Evolutionary conservation across 2,888 invertebrate species (phyloP), one percentile per base, ranked within the genome.

Genomic region (Lithophane socia): DNA sequence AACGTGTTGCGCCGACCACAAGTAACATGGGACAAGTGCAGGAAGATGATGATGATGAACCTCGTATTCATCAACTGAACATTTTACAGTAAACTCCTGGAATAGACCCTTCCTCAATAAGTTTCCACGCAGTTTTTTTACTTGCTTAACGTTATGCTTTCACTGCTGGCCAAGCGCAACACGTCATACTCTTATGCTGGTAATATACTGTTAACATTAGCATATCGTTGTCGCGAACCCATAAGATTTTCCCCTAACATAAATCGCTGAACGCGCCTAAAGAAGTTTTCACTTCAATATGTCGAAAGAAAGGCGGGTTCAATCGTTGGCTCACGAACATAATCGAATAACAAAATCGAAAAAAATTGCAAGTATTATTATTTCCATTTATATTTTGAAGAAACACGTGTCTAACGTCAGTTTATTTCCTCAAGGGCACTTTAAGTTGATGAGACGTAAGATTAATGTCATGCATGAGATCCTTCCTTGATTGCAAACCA

Each of bases 391-490:
- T 4, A 5, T 37, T 76, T 37, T 16, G 13, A 49, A 49, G 18
- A 63, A 49, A 42, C 69, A 77, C 61, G 77, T 61, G 54, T 42
- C 54, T 37, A 29, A 16, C 10, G 1, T 52, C 65, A 49, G 12
- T 52, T 60, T 64, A 85, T 81, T 80, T 74, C 29, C 56, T 56
- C 12, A 61, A 69, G 29, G 21, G 49, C 61, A 49, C 24, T 66
- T 63, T 47, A 63, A 47, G 2, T 74, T 83, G 49, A 84, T 66
- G 64, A 69, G 49, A 47, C 56, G 49, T 71, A 69, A 12, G 44
- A 73, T 70, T 70, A 84, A 76, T 63, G 47, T 37, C 78, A 84
- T 60, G 87, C 81, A 29, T 87, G 76, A 63, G 3, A 73, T 54
- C 49, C 13, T 24, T 37, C n/a, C 58, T 8, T 69, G 70, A 84